Percentiles rank a stretch among this genome's conserved stretches.
Conservation (phyloP, 2,113 vertebrate genomes). For the Larimichthys polyactis region DNA sequence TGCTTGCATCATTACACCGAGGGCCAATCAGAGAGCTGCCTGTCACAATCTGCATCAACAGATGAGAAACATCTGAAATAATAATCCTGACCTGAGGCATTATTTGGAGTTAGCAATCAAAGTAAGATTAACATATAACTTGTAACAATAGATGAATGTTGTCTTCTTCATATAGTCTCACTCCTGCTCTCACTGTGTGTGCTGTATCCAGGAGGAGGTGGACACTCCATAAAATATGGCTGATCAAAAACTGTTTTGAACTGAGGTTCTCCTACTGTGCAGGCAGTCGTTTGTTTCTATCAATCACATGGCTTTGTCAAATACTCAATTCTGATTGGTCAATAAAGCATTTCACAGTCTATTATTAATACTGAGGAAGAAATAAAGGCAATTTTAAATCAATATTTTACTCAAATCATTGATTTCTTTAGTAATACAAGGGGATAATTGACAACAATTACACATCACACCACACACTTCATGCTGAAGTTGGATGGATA, state of each 20-base stretch:
- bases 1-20: slow-evolving; percentile 43
- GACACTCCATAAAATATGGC: neutral
- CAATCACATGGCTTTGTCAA: too few species aligned
- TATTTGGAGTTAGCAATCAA: neutral
- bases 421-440: too few species aligned
- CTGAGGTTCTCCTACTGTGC: neutral
- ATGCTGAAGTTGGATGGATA: too few species aligned
- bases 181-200: neutral
- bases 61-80: neutral
- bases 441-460: too few species aligned
- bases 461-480: too few species aligned
- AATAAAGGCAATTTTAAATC: too few species aligned
- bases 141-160: neutral
- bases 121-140: neutral
- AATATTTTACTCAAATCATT: too few species aligned
- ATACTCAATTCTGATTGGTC: too few species aligned
- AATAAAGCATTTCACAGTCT: too few species aligned
- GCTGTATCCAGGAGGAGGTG: neutral
- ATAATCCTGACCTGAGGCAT: neutral
- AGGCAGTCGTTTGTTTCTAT: neutral
- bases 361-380: too few species aligned
- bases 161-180: neutral
- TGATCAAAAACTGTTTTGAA: neutral
- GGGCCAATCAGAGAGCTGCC: slow-evolving; percentile 47
- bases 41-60: slow-evolving; percentile 26